These are phyloP conservation scores for Cheilosia urbana DNA, from an alignment of 2,888 invertebrate species.

Conservation along the genomic window DNA sequence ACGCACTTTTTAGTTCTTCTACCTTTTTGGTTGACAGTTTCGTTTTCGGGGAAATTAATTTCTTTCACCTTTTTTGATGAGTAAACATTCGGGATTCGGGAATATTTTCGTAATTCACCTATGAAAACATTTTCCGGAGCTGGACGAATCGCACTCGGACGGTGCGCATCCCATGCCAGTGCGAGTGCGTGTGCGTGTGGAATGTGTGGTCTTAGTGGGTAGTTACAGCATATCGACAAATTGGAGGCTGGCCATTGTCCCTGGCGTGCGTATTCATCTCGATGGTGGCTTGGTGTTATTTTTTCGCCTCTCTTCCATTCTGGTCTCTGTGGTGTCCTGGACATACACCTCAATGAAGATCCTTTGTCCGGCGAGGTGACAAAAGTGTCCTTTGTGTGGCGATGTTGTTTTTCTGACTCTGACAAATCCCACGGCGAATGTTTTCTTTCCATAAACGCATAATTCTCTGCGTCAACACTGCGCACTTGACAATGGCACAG, in stretches of 20 bases:
- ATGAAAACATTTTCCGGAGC: constrained; percentile 59
- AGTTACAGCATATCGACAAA: constrained; percentile 49
- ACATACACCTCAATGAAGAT: constrained; percentile 24
- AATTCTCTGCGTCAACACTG: constrained; percentile 73
- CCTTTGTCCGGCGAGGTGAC: constrained; percentile 61
- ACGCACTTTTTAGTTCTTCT: constrained; percentile 49
- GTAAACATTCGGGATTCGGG: constrained; percentile 60
- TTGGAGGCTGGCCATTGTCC: constrained; percentile 66
- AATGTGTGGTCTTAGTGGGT: constrained; percentile 36
- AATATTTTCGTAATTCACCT: constrained; percentile 74
- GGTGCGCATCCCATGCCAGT: not conserved
- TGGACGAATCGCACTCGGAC: constrained; percentile 43
- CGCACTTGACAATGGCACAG: constrained; percentile 66
- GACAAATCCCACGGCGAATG: constrained; percentile 69
- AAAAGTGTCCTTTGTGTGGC: constrained; percentile 64
- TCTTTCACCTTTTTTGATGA: constrained; percentile 71
- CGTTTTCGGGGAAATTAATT: constrained; percentile 72
- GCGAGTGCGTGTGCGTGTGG: constrained; percentile 3
- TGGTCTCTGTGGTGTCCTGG: constrained; percentile 15
- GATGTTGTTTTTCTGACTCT: constrained; percentile 73
- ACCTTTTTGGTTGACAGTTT: constrained; percentile 66
- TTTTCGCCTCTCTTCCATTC: constrained; percentile 44
- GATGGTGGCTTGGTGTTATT: constrained; percentile 43
- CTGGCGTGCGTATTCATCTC: constrained; percentile 24
- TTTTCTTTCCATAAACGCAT: constrained; percentile 75